Conservation (phyloP, 2,113 vertebrate species). For the Zosterops hypoxanthus region DNA sequence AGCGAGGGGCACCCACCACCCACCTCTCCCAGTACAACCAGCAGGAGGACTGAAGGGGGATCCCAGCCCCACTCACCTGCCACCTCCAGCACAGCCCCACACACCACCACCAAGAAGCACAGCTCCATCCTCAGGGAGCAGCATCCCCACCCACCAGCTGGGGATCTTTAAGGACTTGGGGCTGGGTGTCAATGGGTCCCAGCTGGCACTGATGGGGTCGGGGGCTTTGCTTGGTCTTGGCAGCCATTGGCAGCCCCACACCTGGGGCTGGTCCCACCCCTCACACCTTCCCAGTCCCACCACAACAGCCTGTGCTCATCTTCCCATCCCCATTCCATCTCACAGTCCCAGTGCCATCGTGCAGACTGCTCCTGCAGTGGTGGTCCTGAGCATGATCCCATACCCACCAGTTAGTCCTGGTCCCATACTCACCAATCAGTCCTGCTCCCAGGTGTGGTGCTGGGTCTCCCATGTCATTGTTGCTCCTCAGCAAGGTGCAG, state of each 20-base stretch:
- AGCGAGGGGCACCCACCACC: background rate
- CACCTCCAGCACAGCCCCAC: background rate
- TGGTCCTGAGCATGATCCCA: background rate
- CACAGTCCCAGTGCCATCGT: background rate
- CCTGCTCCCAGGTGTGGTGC: background rate
- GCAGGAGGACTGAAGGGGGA: rapidly evolving
- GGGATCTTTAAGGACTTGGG: background rate
- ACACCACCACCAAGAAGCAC: background rate
- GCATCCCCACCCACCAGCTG: background rate
- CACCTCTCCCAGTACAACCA: background rate
- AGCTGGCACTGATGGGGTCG: background rate
- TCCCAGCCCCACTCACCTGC: background rate
- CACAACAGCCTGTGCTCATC: background rate
- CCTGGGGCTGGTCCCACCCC: background rate
- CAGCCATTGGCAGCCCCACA: background rate
- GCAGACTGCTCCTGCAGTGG: background rate
- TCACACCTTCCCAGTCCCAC: background rate
- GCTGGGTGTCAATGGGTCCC: background rate
- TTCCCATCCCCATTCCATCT: background rate
- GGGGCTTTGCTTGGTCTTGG: background rate
- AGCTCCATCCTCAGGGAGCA: background rate
- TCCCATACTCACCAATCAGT: background rate
- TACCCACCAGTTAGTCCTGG: background rate
- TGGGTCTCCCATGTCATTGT: background rate
- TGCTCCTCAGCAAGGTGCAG: background rate